phyloP scores from a whole-genome alignment of 1,140 invertebrate genomes.

The Aricia agestis region DNA sequence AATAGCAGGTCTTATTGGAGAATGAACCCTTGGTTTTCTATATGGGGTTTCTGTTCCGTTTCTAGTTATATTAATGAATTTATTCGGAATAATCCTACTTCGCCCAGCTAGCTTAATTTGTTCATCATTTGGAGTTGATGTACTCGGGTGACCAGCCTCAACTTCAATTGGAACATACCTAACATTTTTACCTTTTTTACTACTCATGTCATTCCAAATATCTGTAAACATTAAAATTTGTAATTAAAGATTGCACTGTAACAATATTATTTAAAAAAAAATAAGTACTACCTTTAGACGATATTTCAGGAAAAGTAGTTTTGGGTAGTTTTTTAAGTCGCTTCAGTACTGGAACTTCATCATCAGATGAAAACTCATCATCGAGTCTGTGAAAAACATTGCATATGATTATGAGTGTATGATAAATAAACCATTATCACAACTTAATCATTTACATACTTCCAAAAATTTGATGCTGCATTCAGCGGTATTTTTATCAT shows the following conservation, averaged over 20 bases:
- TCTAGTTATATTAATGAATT: constrained; percentile 41
- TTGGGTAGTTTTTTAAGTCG: constrained; percentile 49
- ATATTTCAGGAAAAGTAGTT: constrained; percentile 51
- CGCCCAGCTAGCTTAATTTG: constrained; percentile 31
- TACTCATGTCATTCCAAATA: constrained; percentile 37
- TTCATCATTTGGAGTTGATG: constrained; percentile 56
- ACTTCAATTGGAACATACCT: constrained; percentile 61
- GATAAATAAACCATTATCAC: not conserved
- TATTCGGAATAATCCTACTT: constrained; percentile 43
- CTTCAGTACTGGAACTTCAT: constrained; percentile 51
- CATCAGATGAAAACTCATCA: constrained; percentile 56
- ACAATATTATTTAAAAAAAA: not conserved
- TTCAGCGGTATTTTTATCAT: constrained; percentile 59
- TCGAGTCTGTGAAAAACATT: constrained; percentile 47
- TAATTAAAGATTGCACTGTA: not conserved
- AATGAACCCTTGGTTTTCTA: constrained; percentile 47
- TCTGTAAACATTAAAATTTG: constrained; percentile 39
- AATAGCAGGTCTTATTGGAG: constrained; percentile 45
- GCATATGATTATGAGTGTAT: constrained; percentile 10
- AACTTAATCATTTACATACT: constrained; percentile 37
- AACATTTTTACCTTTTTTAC: constrained; percentile 45
- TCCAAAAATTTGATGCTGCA: constrained; percentile 56
- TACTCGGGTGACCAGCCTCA: constrained; percentile 53
- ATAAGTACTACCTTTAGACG: constrained; percentile 42
- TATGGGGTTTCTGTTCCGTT: constrained; percentile 44